Evolutionary conservation across 1,140 invertebrate species (phyloP).

Genomic region (Tetranychus cinnabarinus): DNA sequence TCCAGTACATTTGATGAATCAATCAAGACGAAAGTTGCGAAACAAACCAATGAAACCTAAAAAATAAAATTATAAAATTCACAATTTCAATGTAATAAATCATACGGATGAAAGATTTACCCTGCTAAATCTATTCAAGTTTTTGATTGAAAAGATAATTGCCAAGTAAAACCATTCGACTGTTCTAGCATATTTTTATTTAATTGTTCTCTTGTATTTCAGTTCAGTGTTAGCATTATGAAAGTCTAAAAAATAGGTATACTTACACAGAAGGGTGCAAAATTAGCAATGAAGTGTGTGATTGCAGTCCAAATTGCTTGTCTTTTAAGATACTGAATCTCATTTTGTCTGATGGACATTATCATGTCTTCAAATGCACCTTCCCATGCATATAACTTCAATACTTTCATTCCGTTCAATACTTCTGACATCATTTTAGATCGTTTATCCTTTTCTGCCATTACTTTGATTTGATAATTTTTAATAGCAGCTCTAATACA

Average conservation of each 20-base stretch:
- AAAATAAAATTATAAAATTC: conserved; percentile 10
- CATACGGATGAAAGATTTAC: neutral
- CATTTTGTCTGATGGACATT: neutral
- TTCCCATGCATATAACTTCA: conserved; percentile 17
- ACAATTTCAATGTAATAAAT: neutral
- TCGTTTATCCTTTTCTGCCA: conserved; percentile 20
- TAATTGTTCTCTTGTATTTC: neutral
- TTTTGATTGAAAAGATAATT: conserved; percentile 4
- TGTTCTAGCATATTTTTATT: neutral
- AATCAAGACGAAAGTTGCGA: conserved; percentile 23
- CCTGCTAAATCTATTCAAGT: conserved; percentile 16
- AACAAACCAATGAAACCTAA: conserved; percentile 17
- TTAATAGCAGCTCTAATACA: conserved; percentile 21
- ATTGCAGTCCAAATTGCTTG: neutral
- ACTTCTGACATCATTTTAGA: conserved; percentile 21
- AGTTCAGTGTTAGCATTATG: conserved; percentile 11
- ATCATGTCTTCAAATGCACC: conserved; percentile 13
- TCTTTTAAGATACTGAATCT: neutral
- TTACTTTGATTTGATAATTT: conserved; percentile 22
- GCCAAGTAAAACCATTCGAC: neutral
- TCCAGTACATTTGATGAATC: conserved; percentile 27
- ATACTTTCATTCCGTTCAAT: conserved; percentile 19
- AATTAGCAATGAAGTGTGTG: conserved; percentile 3
- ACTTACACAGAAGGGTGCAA: conserved; percentile 17
- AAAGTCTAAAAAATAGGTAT: conserved; percentile 11